phyloP scores from a whole-genome alignment of 2,113 vertebrate species.

The Fregata magnificens region DNA sequence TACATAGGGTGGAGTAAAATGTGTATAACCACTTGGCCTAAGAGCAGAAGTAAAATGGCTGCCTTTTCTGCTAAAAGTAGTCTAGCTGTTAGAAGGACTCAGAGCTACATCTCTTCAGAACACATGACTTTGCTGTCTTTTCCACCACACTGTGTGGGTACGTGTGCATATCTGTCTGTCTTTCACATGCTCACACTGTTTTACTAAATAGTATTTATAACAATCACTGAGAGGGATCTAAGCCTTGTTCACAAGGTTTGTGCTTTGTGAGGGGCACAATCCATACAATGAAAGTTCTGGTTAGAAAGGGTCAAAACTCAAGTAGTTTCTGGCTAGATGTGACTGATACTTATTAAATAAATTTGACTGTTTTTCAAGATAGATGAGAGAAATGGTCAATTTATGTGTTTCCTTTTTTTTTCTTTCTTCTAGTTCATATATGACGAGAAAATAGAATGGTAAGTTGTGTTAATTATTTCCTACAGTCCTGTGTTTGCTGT shows the following conservation, averaged over 20 bases:
- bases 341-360: neutral
- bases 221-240: neutral
- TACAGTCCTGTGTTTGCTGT: neutral
- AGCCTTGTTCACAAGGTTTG: neutral
- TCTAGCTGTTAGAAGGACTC: neutral
- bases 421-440: conserved; percentile 89
- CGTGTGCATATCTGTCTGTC: neutral
- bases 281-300: neutral
- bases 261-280: neutral
- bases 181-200: neutral
- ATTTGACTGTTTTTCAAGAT: neutral
- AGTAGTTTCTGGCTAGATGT: neutral
- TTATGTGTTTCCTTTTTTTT: neutral
- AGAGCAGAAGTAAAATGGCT: neutral
- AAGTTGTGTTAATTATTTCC: conserved; percentile 66
- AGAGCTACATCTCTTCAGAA: neutral
- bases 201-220: neutral
- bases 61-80: neutral
- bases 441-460: conserved; percentile 95
- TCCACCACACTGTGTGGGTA: neutral
- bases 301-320: neutral
- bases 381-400: neutral
- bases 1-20: neutral
- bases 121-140: neutral
- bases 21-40: neutral